phyloP scores from a whole-genome alignment of 2,797 vertebrate species.

The Rhabdomys pumilio region DNA sequence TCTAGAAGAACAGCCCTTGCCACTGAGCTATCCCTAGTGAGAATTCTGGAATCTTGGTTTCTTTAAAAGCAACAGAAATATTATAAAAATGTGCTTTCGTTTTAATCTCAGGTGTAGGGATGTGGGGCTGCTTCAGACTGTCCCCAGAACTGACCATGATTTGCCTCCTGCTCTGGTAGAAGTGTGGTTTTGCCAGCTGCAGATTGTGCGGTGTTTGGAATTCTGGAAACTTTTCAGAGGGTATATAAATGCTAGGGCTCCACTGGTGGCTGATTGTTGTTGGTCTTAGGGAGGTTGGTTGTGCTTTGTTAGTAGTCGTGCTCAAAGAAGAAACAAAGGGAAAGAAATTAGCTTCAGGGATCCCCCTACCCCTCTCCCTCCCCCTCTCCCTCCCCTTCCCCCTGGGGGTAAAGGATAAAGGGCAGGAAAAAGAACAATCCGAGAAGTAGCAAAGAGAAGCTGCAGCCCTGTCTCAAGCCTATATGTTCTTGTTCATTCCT shows the following conservation, averaged over 20 bases:
- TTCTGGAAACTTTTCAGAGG: background rate
- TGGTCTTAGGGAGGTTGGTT: background rate
- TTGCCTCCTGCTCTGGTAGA: background rate
- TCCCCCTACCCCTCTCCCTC: background rate
- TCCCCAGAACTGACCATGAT: background rate
- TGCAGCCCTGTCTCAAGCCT: background rate
- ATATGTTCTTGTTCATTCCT: background rate
- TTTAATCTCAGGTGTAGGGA: background rate
- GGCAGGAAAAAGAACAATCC: too few relatives aligned
- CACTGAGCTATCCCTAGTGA: background rate
- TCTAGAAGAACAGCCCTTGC: background rate
- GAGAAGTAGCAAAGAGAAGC: too few relatives aligned
- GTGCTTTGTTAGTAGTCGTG: background rate
- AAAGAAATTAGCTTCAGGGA: background rate
- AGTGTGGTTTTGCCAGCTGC: background rate
- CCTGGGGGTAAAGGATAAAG: too few relatives aligned
- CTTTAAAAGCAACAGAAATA: background rate
- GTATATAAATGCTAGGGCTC: background rate
- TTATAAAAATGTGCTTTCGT: background rate
- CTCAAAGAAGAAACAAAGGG: background rate
- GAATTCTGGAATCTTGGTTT: background rate
- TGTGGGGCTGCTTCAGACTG: background rate
- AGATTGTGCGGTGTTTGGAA: background rate
- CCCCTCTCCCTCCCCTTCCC: rapidly evolving
- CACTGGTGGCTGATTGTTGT: background rate